A percentile compares a stretch with the other conserved stretches of the same genome.
Conservation (phyloP, 2,888 invertebrate genomes). For the Tenthredo notha region DNA sequence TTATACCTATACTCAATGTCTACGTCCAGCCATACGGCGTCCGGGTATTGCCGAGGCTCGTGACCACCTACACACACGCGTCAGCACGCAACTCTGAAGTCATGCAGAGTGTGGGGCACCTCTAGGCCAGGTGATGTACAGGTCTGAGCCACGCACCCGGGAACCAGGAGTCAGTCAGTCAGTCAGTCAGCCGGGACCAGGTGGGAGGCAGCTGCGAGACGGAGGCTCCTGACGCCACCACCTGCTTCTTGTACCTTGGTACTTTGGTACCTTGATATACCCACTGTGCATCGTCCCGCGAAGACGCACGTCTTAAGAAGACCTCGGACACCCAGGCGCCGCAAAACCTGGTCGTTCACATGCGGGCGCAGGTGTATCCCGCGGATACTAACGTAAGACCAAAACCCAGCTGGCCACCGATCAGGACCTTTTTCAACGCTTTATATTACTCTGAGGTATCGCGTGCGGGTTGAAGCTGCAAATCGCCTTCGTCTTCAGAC, state of each 20-base stretch:
- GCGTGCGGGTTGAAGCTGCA: conserved; percentile 4
- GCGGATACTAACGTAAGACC: not conserved
- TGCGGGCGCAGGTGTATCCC: conserved; percentile 50
- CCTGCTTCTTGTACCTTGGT: conserved; percentile 49
- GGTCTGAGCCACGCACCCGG: conserved; percentile 47
- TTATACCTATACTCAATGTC: not conserved
- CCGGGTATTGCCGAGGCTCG: not conserved
- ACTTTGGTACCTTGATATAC: not conserved
- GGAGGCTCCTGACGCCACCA: conserved; percentile 63
- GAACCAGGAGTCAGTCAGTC: conserved; percentile 49
- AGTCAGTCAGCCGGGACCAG: conserved; percentile 65
- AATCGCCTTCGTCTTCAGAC: not conserved
- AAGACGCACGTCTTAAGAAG: conserved; percentile 39
- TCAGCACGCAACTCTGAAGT: conserved; percentile 23
- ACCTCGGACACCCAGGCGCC: conserved; percentile 45
- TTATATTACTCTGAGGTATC: not conserved
- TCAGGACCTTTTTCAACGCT: conserved; percentile 9
- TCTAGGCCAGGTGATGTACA: conserved; percentile 49
- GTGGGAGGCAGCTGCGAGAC: conserved; percentile 78
- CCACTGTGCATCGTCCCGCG: conserved; percentile 25
- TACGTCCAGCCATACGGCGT: conserved; percentile 24
- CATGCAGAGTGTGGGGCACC: not conserved
- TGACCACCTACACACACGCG: conserved; percentile 34
- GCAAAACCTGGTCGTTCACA: conserved; percentile 22
- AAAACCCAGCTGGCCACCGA: conserved; percentile 15